phyloP scores from a whole-genome alignment of 1,140 invertebrate genomes.

The Uloborus diversus region DNA sequence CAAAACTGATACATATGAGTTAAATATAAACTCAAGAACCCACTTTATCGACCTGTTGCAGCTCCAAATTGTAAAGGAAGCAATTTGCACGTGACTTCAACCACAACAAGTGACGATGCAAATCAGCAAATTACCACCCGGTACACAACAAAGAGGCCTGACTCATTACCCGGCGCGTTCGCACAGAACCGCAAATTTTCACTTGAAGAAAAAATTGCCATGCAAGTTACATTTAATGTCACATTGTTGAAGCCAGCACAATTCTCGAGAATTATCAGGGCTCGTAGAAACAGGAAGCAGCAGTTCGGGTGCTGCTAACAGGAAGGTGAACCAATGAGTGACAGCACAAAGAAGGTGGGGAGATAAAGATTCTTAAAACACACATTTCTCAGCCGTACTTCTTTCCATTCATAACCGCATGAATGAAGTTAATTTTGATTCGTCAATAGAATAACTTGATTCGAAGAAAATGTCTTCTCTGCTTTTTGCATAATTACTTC shows the following conservation, averaged over 20 bases:
- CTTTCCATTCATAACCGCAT: too few species aligned
- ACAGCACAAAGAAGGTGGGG: constrained; percentile 13
- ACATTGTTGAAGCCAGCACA: background rate
- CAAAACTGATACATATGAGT: too few species aligned
- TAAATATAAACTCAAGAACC: too few species aligned
- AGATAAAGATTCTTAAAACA: background rate
- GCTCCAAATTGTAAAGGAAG: too few species aligned
- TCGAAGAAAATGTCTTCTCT: too few species aligned
- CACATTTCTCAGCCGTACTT: too few species aligned
- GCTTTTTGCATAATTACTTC: too few species aligned
- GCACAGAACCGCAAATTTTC: constrained; percentile 32
- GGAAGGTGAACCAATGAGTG: constrained; percentile 1
- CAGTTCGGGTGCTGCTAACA: background rate
- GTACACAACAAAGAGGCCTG: background rate
- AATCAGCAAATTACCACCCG: constrained; percentile 16
- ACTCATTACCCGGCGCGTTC: constrained; percentile 25
- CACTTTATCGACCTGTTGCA: too few species aligned
- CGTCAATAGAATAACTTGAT: too few species aligned
- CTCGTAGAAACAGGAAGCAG: constrained; percentile 8
- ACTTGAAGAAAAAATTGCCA: background rate
- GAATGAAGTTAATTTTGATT: too few species aligned
- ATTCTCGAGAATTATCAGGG: background rate
- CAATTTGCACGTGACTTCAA: constrained; percentile 49
- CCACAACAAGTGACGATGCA: constrained; percentile 35
- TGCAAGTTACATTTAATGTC: background rate